Conservation (phyloP, 2,797 vertebrate species). For the Sphaeramia orbicularis region DNA sequence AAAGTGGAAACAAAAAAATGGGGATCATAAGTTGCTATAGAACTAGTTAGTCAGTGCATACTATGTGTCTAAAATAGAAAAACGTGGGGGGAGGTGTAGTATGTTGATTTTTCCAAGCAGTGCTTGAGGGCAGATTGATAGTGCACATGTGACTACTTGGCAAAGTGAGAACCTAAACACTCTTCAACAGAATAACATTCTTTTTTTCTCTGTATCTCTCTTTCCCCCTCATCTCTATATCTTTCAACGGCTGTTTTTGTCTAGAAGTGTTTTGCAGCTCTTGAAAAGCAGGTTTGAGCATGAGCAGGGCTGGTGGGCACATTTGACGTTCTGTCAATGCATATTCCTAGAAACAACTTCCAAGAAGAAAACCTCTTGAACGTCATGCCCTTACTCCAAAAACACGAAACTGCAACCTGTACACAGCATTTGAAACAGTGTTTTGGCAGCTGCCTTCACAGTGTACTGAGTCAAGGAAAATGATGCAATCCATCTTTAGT, state of each 20-base stretch:
- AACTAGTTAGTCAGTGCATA: background rate
- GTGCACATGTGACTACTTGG: constrained; percentile 74
- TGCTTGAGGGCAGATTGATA: constrained; percentile 56
- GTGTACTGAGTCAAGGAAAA: constrained; percentile 30
- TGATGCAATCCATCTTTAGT: constrained; percentile 48
- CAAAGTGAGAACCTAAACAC: constrained; percentile 49
- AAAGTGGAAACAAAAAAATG: constrained; percentile 3
- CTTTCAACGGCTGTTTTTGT: constrained; percentile 28
- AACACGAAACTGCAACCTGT: background rate
- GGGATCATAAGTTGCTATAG: constrained; percentile 6
- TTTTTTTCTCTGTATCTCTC: constrained; percentile 4
- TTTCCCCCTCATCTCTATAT: constrained; percentile 12
- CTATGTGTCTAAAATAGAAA: constrained; percentile 18
- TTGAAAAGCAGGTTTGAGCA: constrained; percentile 38
- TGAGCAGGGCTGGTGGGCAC: constrained; percentile 8
- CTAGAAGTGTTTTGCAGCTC: constrained; percentile 9
- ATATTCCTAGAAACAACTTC: constrained; percentile 30
- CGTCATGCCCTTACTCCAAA: background rate
- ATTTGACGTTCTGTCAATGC: constrained; percentile 11
- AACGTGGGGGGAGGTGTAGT: constrained; percentile 1
- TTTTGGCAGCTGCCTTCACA: constrained; percentile 2
- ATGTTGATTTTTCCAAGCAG: constrained; percentile 66
- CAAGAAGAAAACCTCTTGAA: background rate
- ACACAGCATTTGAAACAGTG: constrained; percentile 1
- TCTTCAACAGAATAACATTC: constrained; percentile 32